Conservation (phyloP, 2,888 invertebrate genomes). For the Heliconius hortense region DNA sequence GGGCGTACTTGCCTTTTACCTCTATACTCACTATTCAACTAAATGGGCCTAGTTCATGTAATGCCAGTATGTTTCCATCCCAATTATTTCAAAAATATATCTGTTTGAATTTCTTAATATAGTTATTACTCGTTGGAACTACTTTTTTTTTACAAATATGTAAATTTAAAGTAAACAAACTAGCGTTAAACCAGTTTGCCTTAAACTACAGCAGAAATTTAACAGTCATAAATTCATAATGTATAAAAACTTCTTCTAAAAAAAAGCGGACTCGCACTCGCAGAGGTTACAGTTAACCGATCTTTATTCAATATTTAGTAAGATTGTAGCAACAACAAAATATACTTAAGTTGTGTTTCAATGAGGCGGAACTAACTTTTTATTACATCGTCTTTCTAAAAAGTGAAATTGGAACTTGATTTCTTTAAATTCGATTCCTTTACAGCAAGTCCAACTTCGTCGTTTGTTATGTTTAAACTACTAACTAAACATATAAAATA, state of each 20-base stretch:
- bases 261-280: slow-evolving; percentile 3
- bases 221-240: slow-evolving; percentile 15
- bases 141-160: slow-evolving; percentile 11
- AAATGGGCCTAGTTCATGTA: neutral
- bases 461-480: neutral
- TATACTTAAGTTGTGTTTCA: slow-evolving; percentile 22
- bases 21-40: neutral
- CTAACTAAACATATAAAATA: neutral
- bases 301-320: slow-evolving; percentile 14
- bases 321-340: slow-evolving; percentile 22
- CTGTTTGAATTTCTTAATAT: neutral
- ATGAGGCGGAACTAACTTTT: slow-evolving; percentile 29
- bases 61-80: neutral
- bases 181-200: slow-evolving; percentile 9
- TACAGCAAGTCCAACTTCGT: neutral
- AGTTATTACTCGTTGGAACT: slow-evolving; percentile 1
- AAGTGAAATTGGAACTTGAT: slow-evolving; percentile 22
- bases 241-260: slow-evolving; percentile 2
- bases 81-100: neutral
- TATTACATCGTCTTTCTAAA: slow-evolving; percentile 27
- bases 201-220: slow-evolving; percentile 8
- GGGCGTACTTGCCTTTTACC: slow-evolving; percentile 9
- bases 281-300: slow-evolving; percentile 10
- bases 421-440: slow-evolving; percentile 11
- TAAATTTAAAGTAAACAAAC: slow-evolving; percentile 8